Percentiles rank a stretch among this genome's conserved stretches.
phyloP scores from a whole-genome alignment of 23 tunicate genomes.

The Phallusia fumigata region DNA sequence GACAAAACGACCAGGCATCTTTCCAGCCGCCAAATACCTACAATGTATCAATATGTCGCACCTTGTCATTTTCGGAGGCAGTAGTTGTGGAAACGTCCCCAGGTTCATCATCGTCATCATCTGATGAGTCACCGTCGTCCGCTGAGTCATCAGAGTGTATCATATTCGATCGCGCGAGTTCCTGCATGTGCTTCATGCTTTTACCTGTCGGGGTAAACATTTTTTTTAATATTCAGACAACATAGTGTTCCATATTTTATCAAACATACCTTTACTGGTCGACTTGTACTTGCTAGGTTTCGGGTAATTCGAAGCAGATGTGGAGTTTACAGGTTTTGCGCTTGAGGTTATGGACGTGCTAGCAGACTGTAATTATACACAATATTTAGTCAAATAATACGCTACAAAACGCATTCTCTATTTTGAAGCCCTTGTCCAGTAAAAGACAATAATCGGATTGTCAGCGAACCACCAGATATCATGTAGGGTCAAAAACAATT shows the following conservation, averaged over 20 bases:
- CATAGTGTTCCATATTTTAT: too few species aligned
- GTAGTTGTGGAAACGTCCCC: slow-evolving; percentile 17
- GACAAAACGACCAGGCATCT: too few species aligned
- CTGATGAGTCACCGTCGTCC: slow-evolving; percentile 47
- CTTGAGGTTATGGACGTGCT: slow-evolving; percentile 1
- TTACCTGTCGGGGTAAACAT: slow-evolving; percentile 39
- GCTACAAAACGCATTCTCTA: neutral
- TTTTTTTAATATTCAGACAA: too few species aligned
- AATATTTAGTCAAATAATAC: too few species aligned
- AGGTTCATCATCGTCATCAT: slow-evolving; percentile 24
- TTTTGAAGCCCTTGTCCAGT: neutral
- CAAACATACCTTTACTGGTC: slow-evolving; percentile 67
- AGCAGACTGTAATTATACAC: slow-evolving; percentile 11
- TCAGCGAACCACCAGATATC: too few species aligned
- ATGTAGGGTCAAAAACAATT: too few species aligned
- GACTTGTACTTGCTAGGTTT: slow-evolving; percentile 45
- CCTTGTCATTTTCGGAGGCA: slow-evolving; percentile 33
- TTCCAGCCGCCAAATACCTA: too few species aligned
- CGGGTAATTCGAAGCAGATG: slow-evolving; percentile 13
- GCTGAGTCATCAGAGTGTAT: slow-evolving; percentile 83
- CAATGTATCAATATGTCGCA: neutral
- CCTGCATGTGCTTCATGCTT: slow-evolving; percentile 73
- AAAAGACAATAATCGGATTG: too few species aligned
- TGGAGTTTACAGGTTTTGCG: slow-evolving; percentile 2
- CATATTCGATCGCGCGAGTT: slow-evolving; percentile 46